phyloP scores from a whole-genome alignment of 2,113 vertebrate genomes.

The Grallaria varia region DNA sequence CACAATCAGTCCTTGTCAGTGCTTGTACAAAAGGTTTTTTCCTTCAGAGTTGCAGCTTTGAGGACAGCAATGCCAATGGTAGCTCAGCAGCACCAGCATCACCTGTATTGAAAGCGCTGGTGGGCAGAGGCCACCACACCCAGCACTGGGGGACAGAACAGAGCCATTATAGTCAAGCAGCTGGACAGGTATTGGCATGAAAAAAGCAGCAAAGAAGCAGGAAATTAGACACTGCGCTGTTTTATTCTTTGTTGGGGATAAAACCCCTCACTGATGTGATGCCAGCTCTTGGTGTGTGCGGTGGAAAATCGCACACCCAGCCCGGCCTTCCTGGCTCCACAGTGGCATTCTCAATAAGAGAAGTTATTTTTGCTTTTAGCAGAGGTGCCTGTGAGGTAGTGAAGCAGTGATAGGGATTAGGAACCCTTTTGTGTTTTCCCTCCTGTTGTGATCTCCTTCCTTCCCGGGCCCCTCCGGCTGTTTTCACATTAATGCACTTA shows the following conservation, averaged over 20 bases:
- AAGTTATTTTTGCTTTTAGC: background rate
- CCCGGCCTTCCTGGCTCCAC: conserved; percentile 7
- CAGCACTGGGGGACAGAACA: background rate
- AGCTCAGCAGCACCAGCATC: background rate
- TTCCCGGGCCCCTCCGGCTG: conserved; percentile 28
- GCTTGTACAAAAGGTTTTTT: background rate
- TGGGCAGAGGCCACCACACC: background rate
- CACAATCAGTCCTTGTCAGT: background rate
- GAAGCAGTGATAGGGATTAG: conserved; percentile 48
- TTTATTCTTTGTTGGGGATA: background rate
- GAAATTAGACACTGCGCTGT: background rate
- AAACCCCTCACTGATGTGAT: background rate
- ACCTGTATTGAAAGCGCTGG: fast-evolving
- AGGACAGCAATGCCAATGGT: fast-evolving
- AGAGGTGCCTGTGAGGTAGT: conserved; percentile 26
- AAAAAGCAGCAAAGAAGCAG: background rate
- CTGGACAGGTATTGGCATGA: background rate
- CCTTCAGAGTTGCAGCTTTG: background rate
- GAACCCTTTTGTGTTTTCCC: conserved; percentile 28
- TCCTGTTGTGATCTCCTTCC: conserved; percentile 17
- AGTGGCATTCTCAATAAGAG: background rate
- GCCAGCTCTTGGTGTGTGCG: background rate
- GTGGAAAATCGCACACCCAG: conserved; percentile 37
- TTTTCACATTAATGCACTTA: conserved; percentile 41
- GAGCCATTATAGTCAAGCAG: background rate